A percentile compares a stretch with the other conserved stretches of the same genome.
Evolutionary conservation across 2,797 vertebrate species (phyloP).

Genomic region (Chaenodraco wilsoni): DNA sequence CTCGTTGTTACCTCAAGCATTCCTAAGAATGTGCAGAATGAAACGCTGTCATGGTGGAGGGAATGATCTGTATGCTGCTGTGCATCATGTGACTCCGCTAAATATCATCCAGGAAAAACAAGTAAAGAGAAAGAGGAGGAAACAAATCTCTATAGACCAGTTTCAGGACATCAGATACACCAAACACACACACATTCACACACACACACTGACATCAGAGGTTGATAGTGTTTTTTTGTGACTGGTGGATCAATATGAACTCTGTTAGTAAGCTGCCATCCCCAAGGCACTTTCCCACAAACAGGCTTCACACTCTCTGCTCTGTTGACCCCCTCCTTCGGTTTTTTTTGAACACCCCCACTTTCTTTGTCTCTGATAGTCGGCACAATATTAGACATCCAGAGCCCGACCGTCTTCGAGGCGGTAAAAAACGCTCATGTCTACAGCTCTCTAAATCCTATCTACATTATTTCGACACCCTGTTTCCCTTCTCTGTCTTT

Average conservation of each 20-base stretch:
- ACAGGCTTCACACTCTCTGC: conserved; percentile 71
- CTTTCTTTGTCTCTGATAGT: conserved; percentile 53
- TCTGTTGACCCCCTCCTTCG: conserved; percentile 33
- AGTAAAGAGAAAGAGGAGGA: conserved; percentile 14
- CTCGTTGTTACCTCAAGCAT: conserved; percentile 28
- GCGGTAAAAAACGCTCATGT: background rate
- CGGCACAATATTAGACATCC: too few species aligned
- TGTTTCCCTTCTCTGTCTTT: background rate
- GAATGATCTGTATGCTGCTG: conserved; percentile 22
- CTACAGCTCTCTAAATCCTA: conserved; percentile 20
- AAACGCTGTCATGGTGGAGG: conserved; percentile 1
- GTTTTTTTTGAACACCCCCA: conserved; percentile 47
- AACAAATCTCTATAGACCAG: conserved; percentile 16
- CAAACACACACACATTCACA: conserved; percentile 14
- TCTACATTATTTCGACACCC: conserved; percentile 21
- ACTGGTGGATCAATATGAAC: conserved; percentile 76
- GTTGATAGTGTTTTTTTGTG: conserved; percentile 55
- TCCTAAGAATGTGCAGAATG: conserved; percentile 59
- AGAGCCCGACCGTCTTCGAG: too few species aligned
- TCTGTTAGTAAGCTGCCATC: conserved; percentile 69
- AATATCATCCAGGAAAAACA: conserved; percentile 32
- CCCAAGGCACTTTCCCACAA: conserved; percentile 79
- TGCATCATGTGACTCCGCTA: background rate
- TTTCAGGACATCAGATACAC: conserved; percentile 20
- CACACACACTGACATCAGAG: conserved; percentile 41